Conservation (phyloP, 2,797 vertebrate genomes). For the Gymnothorax javanicus region DNA sequence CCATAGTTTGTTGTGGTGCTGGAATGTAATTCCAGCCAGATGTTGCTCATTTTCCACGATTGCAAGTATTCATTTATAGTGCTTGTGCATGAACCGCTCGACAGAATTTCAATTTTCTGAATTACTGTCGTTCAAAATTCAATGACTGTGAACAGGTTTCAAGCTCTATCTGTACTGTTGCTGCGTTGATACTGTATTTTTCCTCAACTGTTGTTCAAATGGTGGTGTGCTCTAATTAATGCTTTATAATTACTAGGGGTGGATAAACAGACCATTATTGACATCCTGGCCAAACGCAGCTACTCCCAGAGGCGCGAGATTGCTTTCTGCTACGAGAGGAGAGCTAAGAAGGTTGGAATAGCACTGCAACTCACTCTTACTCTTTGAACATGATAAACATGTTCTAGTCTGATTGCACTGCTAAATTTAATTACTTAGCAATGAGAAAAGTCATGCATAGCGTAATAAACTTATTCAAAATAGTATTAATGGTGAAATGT, state of each 20-base stretch:
- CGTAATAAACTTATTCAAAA: not conserved
- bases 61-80: not conserved
- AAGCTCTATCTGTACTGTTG: not conserved
- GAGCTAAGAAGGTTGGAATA: conserved; percentile 85
- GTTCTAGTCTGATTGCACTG: too few relatives aligned
- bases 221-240: not conserved
- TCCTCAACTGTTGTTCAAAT: not conserved
- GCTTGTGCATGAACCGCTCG: not conserved
- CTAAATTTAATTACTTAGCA: too few relatives aligned
- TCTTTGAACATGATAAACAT: too few relatives aligned
- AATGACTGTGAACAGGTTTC: not conserved
- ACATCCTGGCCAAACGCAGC: conserved; percentile 88
- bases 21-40: not conserved
- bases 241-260: conserved; percentile 75
- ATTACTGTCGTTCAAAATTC: not conserved
- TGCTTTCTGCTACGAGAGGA: conserved; percentile 88
- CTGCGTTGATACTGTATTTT: not conserved
- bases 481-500: not conserved
- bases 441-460: too few relatives aligned
- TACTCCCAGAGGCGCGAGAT: conserved; percentile 91
- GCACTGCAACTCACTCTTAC: not conserved
- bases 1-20: not conserved
- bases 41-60: not conserved
- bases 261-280: conserved; percentile 93
- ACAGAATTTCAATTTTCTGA: not conserved